Base-by-base conservation (phyloP, 53 echinoderm and acorn worm genomes). In the Antedon mediterranea region DNA sequence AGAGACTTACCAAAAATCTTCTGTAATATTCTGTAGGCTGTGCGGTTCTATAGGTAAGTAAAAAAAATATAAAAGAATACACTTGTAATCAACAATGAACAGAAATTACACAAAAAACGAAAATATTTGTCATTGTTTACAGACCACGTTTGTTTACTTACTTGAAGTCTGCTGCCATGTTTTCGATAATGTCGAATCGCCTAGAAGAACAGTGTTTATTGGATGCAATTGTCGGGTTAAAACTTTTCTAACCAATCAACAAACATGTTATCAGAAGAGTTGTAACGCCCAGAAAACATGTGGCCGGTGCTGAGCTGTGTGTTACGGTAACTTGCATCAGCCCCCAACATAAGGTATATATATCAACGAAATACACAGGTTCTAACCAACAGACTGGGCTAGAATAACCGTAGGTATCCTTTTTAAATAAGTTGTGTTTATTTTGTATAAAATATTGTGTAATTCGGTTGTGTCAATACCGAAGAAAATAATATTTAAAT, bases 21-120 rank as follows among this genome's bases (percentile, higher is more conserved):
- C 89, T 82, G 87, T 94, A 94, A 71, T 91, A 91, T 75, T 94
- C 95, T 28, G 87, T 87, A 20, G 95, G 95, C 74, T 94, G 95
- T 57, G 95, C 91, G 32, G 90, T 94, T 71, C 95, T 94, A 84
- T 4, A 73, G 29, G 29, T 71, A 34, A 73, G 81, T 28, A 0
- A 33, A 30, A 72, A 78, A 73, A 72, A 28, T 4, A 28, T 27
- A 76, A 31, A 0, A 33, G 34, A 41, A 32, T 76, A 41, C 31
- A 0, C n/a, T 30, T 78, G 27, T 29, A 30, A 78, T 43, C 43
- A 78, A 33, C 18, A 29, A 34, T n/a, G 77, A 28, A 15, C 43
- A 37, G 20, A 7, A 43, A 23, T 28, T 78, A 30, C 14, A 73
- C 2, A 31, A 73, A 32, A 15, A 13, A 31, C 29, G 28, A 28